phyloP scores from a whole-genome alignment of 2,888 invertebrate genomes.

The Andrena haemorrhoa region DNA sequence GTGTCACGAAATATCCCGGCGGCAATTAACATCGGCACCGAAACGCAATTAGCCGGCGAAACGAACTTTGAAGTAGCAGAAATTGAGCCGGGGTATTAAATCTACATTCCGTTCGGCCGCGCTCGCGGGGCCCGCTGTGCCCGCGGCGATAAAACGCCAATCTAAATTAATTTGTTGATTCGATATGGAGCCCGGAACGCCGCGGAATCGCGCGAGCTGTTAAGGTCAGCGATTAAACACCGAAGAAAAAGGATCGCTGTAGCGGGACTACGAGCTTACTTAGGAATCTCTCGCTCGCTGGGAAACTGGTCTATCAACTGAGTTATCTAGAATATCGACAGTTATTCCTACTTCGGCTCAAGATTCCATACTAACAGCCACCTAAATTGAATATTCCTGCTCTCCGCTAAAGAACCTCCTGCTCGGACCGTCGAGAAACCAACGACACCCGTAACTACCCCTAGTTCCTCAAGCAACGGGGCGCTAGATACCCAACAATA shows the following conservation, averaged over 20 bases:
- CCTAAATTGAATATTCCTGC: too few species aligned
- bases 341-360: too few species aligned
- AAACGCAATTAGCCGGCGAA: constrained; percentile 47
- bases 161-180: constrained; percentile 56
- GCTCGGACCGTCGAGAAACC: too few species aligned
- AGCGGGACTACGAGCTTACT: neutral
- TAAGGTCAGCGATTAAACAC: constrained; percentile 15
- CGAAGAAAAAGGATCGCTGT: neutral
- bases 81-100: constrained; percentile 46
- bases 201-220: constrained; percentile 31
- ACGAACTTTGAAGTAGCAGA: constrained; percentile 53
- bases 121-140: constrained; percentile 11
- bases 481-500: neutral
- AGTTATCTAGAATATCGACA: neutral
- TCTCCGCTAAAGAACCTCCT: too few species aligned
- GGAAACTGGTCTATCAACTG: neutral
- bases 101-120: constrained; percentile 49
- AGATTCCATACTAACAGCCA: too few species aligned
- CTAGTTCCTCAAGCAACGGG: too few species aligned
- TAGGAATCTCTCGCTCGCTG: neutral
- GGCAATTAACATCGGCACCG: constrained; percentile 46
- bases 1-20: constrained; percentile 38
- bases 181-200: constrained; percentile 24
- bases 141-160: constrained; percentile 47
- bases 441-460: too few species aligned